phyloP scores from a whole-genome alignment of 1,140 invertebrate species.

The Apolygus lucorum region DNA sequence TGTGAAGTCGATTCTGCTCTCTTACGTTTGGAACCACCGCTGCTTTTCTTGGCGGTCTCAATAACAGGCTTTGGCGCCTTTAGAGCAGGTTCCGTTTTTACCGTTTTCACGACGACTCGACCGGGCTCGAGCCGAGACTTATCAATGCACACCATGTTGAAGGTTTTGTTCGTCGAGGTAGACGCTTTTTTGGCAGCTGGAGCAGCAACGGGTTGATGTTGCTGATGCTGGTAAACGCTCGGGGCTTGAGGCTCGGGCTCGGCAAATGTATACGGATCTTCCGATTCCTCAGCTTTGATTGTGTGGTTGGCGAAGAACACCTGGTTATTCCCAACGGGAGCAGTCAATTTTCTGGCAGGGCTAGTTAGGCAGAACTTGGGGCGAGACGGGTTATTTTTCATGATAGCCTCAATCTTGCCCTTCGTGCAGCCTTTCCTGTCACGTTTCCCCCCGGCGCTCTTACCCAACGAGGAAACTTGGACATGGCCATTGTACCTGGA shows the following conservation, averaged over 20 bases:
- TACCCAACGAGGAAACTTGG: constrained; percentile 43
- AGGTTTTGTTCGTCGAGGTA: background rate
- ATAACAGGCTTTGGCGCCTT: constrained; percentile 43
- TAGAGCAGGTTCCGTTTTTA: constrained; percentile 10
- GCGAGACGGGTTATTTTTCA: constrained; percentile 37
- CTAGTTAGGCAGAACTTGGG: constrained; percentile 32
- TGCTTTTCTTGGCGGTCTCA: constrained; percentile 45
- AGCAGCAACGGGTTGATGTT: background rate
- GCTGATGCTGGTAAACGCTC: constrained; percentile 22
- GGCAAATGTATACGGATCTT: constrained; percentile 34
- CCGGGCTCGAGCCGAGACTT: constrained; percentile 5
- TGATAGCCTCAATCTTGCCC: constrained; percentile 38
- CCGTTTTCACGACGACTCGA: constrained; percentile 5
- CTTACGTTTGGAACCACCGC: constrained; percentile 40
- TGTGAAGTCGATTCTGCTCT: constrained; percentile 31
- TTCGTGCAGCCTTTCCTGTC: constrained; percentile 45
- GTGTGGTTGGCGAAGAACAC: constrained; percentile 35
- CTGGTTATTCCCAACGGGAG: constrained; percentile 30
- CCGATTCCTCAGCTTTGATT: constrained; percentile 28
- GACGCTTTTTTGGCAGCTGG: constrained; percentile 5
- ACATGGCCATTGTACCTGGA: constrained; percentile 48
- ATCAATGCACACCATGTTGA: constrained; percentile 22
- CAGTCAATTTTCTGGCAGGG: constrained; percentile 17
- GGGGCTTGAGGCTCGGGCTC: constrained; percentile 31
- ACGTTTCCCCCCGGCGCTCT: constrained; percentile 42